Percentiles rank a stretch among this genome's conserved stretches.
phyloP scores from a whole-genome alignment of 2,888 invertebrate genomes.

The Blera fallax region DNA sequence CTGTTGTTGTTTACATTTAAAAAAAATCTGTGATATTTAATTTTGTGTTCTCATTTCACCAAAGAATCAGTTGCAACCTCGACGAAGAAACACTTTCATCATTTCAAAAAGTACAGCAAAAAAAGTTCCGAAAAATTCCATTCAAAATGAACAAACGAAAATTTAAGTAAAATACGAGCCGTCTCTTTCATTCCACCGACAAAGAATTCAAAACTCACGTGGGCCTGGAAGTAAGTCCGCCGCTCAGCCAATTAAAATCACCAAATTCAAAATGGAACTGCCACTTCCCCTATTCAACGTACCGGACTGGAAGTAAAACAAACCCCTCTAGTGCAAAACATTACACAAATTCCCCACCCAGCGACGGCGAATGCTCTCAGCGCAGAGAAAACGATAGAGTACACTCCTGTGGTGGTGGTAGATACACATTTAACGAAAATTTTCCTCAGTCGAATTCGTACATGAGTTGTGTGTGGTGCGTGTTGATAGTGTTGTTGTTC shows the following conservation, averaged over 20 bases:
- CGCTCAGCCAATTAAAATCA: conserved; percentile 59
- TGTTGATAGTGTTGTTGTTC: conserved; percentile 68
- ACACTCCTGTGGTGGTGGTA: conserved; percentile 65
- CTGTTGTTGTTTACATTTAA: neutral
- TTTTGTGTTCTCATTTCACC: neutral
- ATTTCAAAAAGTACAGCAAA: neutral
- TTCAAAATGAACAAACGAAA: neutral
- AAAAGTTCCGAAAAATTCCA: conserved; percentile 9
- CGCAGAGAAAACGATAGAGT: conserved; percentile 63
- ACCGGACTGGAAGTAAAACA: conserved; percentile 55
- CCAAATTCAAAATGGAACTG: conserved; percentile 65
- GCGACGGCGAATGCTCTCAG: conserved; percentile 32
- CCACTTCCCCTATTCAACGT: conserved; percentile 50
- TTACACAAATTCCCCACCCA: conserved; percentile 39
- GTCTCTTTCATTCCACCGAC: conserved; percentile 21
- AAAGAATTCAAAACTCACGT: conserved; percentile 30
- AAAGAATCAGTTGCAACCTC: conserved; percentile 6
- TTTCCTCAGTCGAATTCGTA: conserved; percentile 71
- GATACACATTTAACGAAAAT: conserved; percentile 70
- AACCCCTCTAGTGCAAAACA: conserved; percentile 46
- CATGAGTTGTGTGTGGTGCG: conserved; percentile 73
- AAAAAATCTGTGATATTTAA: conserved; percentile 19
- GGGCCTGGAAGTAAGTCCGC: conserved; percentile 32
- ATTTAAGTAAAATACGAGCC: neutral
- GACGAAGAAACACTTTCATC: neutral